Base-by-base conservation (phyloP, 2,888 invertebrate genomes). In the Melipona beecheii region DNA sequence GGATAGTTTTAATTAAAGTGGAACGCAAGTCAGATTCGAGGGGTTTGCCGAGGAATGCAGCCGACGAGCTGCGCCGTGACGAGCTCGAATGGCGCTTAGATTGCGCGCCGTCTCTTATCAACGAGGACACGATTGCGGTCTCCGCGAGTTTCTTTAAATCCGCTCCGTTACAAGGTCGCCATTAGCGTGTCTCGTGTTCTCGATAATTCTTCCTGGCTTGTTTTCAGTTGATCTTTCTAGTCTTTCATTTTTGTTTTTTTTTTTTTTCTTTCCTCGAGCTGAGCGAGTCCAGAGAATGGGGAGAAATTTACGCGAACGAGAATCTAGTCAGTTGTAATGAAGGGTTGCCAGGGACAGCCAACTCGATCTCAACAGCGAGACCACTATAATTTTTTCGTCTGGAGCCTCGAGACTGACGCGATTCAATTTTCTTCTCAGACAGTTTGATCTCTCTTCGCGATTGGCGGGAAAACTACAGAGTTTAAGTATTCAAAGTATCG, bases 31-130 rank as follows among this genome's bases (percentile, higher is more conserved):
- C 60, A 27, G 76, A 81, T 65, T 75, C 81, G 73, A 43, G 76
- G 24, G 19, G 17, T 31, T n/a, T 24, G 64, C 50, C 43, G 49
- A 21, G 62, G 78, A 78, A 79, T 66, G 73, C 65, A 21, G 27
- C 24, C 31, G 5, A 36, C 36, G 64, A 31, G 31, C 3, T 4
- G 31, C 31, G 31, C 31, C 4, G 31, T 31, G 31, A 68, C 31
- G 31, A 21, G 52, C 69, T 70, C 54, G 62, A 65, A 74, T 43
- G 85, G 75, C 85, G 83, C 83, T 85, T 86, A 78, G 79, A 88
- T 88, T 80, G 85, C 86, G 68, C 71, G 68, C 54, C 62, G 66
- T 70, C 49, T 49, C 58, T 83, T 81, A 86, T 88, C 83, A 76
- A 71, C 71, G n/a, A 2, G 72, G 69, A 78, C 69, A 54, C 50